Evolutionary conservation across 2,113 vertebrate genomes (phyloP).

Genomic region (Isurus oxyrinchus): DNA sequence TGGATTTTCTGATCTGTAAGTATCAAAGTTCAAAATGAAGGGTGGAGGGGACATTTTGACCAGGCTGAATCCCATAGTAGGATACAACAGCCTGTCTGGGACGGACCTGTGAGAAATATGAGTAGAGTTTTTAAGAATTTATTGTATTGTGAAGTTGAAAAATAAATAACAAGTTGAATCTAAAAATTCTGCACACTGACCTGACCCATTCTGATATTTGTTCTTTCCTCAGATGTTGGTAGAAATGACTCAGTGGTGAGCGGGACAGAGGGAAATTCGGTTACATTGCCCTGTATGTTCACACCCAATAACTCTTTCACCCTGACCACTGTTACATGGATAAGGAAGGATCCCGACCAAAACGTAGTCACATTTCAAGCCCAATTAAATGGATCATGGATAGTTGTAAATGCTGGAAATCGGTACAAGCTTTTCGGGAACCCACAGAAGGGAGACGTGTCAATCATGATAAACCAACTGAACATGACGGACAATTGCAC

Average conservation of each 20-base stretch:
- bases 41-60: not conserved
- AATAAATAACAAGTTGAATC: not conserved
- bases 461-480: not conserved
- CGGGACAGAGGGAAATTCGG: not conserved
- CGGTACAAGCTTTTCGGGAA: not conserved
- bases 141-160: not conserved
- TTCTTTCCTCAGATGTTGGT: not conserved
- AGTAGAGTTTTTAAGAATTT: not conserved
- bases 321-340: not conserved
- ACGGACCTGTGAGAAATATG: not conserved
- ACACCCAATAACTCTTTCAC: fast-evolving
- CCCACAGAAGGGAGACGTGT: not conserved
- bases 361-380: not conserved
- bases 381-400: not conserved
- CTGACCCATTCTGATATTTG: not conserved
- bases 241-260: not conserved
- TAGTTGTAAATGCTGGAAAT: not conserved
- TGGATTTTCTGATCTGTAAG: not conserved
- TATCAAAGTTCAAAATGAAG: too few species aligned
- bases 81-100: not conserved
- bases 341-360: not conserved
- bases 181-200: not conserved
- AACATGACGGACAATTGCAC: not conserved
- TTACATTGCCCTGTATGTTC: not conserved
- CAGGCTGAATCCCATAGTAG: not conserved